phyloP scores from a whole-genome alignment of 2,113 vertebrate species.

The Ophiodon elongatus region DNA sequence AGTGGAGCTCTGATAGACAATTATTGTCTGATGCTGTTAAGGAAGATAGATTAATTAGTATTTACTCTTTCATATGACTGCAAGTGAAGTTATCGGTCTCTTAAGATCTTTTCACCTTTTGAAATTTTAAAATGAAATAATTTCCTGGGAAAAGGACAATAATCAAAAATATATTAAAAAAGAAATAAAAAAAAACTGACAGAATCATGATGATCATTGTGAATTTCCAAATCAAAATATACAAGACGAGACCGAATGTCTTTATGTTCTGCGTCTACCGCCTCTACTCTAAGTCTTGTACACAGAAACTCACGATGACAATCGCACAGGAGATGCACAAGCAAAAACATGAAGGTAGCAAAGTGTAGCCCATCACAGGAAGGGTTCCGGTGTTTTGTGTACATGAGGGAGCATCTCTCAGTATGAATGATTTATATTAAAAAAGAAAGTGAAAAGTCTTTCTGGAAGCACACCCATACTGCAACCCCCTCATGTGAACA shows the following conservation, averaged over 20 bases:
- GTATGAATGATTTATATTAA: slow-evolving; percentile 82
- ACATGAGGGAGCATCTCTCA: slow-evolving; percentile 77
- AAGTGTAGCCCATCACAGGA: slow-evolving; percentile 69
- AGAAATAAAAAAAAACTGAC: background rate
- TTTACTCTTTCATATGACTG: slow-evolving; percentile 29
- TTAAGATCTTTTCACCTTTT: background rate
- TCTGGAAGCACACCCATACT: slow-evolving; percentile 58
- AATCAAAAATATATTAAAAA: background rate
- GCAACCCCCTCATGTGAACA: slow-evolving; percentile 53
- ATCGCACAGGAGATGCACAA: slow-evolving; percentile 52
- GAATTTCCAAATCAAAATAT: background rate
- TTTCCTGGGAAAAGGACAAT: background rate
- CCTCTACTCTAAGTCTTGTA: slow-evolving; percentile 29
- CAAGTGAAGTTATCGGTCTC: slow-evolving; percentile 8
- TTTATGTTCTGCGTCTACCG: slow-evolving; percentile 10
- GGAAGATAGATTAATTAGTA: slow-evolving; percentile 45
- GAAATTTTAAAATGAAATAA: background rate
- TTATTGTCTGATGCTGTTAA: slow-evolving; percentile 31
- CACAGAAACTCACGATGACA: slow-evolving; percentile 55
- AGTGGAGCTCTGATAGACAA: slow-evolving; percentile 26
- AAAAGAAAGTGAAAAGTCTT: slow-evolving; percentile 74
- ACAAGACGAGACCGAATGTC: background rate
- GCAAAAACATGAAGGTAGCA: slow-evolving; percentile 78
- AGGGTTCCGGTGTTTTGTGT: slow-evolving; percentile 78
- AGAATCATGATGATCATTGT: background rate